Conservation (phyloP, 2,888 invertebrate genomes). For the Eupithecia dodoneata region DNA sequence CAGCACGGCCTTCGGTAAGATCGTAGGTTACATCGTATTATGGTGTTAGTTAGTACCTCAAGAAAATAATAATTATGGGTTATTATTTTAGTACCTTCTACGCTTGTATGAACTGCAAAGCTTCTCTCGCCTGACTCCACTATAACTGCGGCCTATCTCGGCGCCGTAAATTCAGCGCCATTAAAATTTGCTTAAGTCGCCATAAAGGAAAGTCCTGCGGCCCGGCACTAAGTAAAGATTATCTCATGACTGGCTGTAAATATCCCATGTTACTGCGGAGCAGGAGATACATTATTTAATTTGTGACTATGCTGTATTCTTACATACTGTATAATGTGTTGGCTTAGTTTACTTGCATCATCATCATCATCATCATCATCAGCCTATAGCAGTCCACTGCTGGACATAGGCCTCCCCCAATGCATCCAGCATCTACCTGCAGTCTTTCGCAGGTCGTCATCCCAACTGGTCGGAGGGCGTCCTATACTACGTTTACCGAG, state of each 20-base stretch:
- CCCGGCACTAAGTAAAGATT: conserved; percentile 44
- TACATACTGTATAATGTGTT: background rate
- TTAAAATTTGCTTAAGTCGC: conserved; percentile 76
- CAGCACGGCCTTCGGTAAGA: too few relatives aligned
- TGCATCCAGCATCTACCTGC: too few relatives aligned
- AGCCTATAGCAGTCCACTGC: too few relatives aligned
- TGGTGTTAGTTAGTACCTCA: too few relatives aligned
- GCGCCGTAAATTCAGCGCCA: conserved; percentile 65
- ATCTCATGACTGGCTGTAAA: conserved; percentile 44
- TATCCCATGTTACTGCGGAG: conserved; percentile 40
- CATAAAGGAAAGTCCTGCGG: conserved; percentile 63
- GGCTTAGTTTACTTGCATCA: background rate
- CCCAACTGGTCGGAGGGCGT: too few relatives aligned
- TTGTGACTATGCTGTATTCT: background rate
- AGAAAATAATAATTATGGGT: too few relatives aligned
- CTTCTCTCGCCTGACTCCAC: conserved; percentile 13
- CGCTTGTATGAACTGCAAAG: background rate
- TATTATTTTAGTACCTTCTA: background rate
- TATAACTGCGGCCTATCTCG: conserved; percentile 27
- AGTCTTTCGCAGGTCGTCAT: too few relatives aligned
- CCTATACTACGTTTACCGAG: too few relatives aligned
- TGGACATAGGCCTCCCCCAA: too few relatives aligned
- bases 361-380: too few relatives aligned
- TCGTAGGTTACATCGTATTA: too few relatives aligned
- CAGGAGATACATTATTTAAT: conserved; percentile 8